phyloP scores from a whole-genome alignment of 2,888 invertebrate genomes.

The Laothoe populi region DNA sequence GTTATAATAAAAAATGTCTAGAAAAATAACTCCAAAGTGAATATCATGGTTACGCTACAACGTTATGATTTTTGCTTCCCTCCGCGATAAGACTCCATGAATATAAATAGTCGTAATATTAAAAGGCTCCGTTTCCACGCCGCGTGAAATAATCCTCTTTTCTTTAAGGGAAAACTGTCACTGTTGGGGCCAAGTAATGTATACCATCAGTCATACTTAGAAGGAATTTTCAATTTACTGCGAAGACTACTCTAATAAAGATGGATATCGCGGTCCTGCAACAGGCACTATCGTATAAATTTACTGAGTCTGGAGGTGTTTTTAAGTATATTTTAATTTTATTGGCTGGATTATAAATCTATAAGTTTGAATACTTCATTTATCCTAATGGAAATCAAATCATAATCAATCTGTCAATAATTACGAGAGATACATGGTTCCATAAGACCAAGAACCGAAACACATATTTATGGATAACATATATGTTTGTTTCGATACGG shows the following conservation, averaged over 20 bases:
- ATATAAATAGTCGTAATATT: constrained; percentile 81
- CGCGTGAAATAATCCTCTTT: constrained; percentile 78
- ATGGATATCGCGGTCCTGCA: constrained; percentile 68
- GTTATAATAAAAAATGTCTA: constrained; percentile 43
- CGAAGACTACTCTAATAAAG: constrained; percentile 74
- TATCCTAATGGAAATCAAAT: no score
- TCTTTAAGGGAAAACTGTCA: constrained; percentile 75
- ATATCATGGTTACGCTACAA: constrained; percentile 71
- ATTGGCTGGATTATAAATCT: background rate
- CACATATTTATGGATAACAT: no score
- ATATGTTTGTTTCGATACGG: no score
- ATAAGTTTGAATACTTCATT: no score
- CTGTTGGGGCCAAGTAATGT: constrained; percentile 75
- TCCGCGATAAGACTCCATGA: constrained; percentile 68
- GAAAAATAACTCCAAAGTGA: constrained; percentile 70
- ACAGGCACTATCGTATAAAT: constrained; percentile 61
- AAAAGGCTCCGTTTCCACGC: constrained; percentile 70
- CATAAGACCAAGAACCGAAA: no score
- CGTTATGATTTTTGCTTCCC: constrained; percentile 68
- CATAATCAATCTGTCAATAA: no score
- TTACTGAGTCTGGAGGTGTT: constrained; percentile 36
- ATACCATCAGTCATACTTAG: constrained; percentile 83
- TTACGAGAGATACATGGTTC: no score
- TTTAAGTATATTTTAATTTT: constrained; percentile 6
- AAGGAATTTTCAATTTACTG: constrained; percentile 81